Evolutionary conservation across 2,113 vertebrate genomes (phyloP).

Genomic region (Phylloscopus whistleri): DNA sequence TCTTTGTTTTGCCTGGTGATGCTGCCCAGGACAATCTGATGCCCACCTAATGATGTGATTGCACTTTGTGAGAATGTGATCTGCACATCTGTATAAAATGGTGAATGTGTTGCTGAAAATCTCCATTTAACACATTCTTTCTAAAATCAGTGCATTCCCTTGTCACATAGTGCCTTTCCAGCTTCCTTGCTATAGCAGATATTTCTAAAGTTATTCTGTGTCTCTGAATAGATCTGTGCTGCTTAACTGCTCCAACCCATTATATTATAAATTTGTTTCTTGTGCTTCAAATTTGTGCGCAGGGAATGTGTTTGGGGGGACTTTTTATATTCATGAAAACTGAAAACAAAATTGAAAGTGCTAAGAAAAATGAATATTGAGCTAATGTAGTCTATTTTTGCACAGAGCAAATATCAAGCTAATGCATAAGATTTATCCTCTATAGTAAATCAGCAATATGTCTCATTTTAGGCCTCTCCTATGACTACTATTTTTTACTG

Average conservation of each 20-base stretch:
- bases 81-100: background rate
- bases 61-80: background rate
- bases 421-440: conserved; percentile 48
- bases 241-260: conserved; percentile 10
- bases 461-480: conserved; percentile 11
- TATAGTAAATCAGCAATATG: conserved; percentile 35
- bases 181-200: background rate
- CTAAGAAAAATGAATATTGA: conserved; percentile 23
- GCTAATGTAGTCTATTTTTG: background rate
- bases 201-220: conserved; percentile 8
- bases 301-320: background rate
- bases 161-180: background rate
- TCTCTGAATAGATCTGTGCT: conserved; percentile 9
- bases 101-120: background rate
- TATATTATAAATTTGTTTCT: conserved; percentile 8
- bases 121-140: background rate
- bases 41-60: background rate
- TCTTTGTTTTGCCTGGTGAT: background rate
- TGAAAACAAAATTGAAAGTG: background rate
- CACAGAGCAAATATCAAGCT: conserved; percentile 16
- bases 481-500: conserved; percentile 29
- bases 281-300: background rate
- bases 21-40: background rate
- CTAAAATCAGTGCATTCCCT: background rate
- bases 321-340: conserved; percentile 27